Conservation (phyloP, 2,113 vertebrate genomes). For the Trogon melanurus region DNA sequence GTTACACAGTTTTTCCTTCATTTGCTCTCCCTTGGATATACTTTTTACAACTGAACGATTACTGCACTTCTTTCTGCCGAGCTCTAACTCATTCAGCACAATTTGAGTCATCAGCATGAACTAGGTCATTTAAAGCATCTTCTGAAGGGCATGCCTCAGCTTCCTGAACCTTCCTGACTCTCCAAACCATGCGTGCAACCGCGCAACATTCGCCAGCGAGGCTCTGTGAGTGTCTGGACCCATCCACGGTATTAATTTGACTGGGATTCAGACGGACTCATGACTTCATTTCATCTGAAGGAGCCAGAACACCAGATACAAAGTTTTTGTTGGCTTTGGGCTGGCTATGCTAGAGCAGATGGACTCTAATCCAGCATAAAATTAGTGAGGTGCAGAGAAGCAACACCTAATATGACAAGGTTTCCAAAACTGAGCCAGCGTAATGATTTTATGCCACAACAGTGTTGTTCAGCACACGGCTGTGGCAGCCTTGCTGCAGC, state of each 20-base stretch:
- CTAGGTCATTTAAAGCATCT: not conserved
- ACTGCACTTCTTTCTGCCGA: not conserved
- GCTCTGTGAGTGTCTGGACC: not conserved
- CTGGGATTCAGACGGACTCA: not conserved
- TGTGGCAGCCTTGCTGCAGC: not conserved
- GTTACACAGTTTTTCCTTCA: not conserved
- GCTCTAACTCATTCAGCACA: fast-evolving
- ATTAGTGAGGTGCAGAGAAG: not conserved
- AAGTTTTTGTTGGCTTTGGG: not conserved
- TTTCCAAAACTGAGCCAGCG: not conserved
- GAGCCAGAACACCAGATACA: not conserved
- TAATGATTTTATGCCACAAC: not conserved
- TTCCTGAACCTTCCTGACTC: not conserved
- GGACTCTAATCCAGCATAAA: not conserved
- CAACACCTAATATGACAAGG: not conserved
- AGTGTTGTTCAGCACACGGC: not conserved
- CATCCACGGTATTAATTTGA: fast-evolving
- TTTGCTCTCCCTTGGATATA: not conserved
- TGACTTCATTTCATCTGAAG: not conserved
- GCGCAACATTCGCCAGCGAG: not conserved
- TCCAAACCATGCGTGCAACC: not conserved
- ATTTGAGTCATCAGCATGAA: not conserved
- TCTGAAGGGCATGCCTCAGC: not conserved
- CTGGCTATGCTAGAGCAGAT: not conserved
- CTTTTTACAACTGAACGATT: not conserved